Evolutionary conservation across 2,797 vertebrate genomes (phyloP).

Genomic region (Agapornis canus): DNA sequence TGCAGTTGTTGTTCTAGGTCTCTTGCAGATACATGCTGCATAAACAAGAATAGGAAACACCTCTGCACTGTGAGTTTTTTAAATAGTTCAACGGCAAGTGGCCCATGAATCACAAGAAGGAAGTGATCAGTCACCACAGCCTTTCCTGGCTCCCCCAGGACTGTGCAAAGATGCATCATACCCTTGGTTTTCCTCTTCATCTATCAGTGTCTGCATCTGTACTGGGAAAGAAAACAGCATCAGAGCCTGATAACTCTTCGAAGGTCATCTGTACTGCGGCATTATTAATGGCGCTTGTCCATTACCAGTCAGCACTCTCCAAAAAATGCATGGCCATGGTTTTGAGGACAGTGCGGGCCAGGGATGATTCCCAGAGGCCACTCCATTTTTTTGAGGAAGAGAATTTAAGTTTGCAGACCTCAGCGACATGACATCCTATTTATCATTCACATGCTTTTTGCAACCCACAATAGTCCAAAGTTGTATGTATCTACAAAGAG

Average conservation of each 20-base stretch:
- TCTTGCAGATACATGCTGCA: background rate
- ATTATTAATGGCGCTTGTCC: background rate
- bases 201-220: background rate
- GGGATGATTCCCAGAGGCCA: background rate
- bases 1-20: background rate
- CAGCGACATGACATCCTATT: background rate
- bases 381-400: background rate
- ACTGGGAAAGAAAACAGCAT: background rate
- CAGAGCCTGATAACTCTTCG: background rate
- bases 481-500: background rate
- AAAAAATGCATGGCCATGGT: rapidly evolving
- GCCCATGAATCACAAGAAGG: background rate
- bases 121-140: background rate
- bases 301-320: background rate
- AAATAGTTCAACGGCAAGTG: background rate
- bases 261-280: background rate
- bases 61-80: background rate
- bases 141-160: background rate
- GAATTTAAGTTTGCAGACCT: background rate
- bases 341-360: background rate
- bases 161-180: background rate
- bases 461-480: background rate
- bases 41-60: background rate
- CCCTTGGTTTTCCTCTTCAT: background rate
- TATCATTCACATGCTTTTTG: background rate